Base-by-base conservation (phyloP, 2,797 vertebrate genomes). In the Linurgus olivaceus region DNA sequence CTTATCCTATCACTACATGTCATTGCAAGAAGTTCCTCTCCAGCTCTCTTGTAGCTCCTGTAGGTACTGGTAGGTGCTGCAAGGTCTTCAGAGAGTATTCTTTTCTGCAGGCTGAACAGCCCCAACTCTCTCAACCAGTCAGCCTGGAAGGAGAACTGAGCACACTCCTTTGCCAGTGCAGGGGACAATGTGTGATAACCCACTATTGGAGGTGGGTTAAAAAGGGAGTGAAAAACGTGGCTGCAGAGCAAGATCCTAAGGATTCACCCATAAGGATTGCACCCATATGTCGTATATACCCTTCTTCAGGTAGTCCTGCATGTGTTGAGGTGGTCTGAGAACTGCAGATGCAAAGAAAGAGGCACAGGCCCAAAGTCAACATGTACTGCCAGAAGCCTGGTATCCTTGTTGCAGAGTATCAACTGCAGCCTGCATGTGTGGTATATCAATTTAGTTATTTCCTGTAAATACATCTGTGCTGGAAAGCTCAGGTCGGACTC, bases 381-480 rank as follows among this genome's bases (percentile, higher is more conserved):
- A 65, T 0, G 0, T 37, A 14, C 33, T 47, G 45, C 63, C 5
- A 7, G 50, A 19, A 93, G 38, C 35, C 42, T 59, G 83, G 40
- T 33, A 7, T 44, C 67, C 90, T 84, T 71, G 48, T 65, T 79
- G 48, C 0, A 1, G 61, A 58, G 42, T 35, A 75, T 78, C 94
- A 88, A 58, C 40, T 81, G 44, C 42, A 79, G 76, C 35, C 74
- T 73, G 42, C 33, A 35, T 23, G 88, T 82, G 91, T 76, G 50
- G 35, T 54, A n/a, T 35, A 79, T 76, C 31, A 75, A 7, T 90
- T 94, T 59, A 88, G 55, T 78, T 71, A 57, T 75, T 86, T 91
- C 83, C 77, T 94, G 85, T 86, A 93, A 94, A 86, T 73, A 78
- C 55, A 61, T 91, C 48, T 66, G 73, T 67, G 70, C 70, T 93